phyloP scores from a whole-genome alignment of 2,888 invertebrate genomes.

The Heteromurus nitidus region DNA sequence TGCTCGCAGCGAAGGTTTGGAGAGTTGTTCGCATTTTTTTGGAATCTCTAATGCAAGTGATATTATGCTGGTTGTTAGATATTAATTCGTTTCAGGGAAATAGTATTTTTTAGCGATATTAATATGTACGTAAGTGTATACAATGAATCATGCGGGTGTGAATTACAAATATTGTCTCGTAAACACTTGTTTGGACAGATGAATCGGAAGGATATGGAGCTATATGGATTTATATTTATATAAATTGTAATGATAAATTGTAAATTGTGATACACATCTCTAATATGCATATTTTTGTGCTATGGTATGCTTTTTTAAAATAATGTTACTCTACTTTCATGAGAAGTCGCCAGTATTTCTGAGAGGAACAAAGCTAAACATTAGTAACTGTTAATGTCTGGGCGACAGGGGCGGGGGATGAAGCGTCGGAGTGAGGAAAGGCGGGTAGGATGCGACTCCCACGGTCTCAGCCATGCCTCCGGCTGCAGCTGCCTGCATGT shows the following conservation, averaged over 20 bases:
- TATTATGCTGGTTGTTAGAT: constrained; percentile 9
- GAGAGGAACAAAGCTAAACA: constrained; percentile 47
- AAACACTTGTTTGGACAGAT: constrained; percentile 59
- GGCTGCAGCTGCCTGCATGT: constrained; percentile 66
- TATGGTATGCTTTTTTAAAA: constrained; percentile 28
- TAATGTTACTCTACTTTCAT: constrained; percentile 32
- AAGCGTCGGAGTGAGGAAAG: constrained; percentile 65
- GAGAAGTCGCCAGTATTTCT: constrained; percentile 57
- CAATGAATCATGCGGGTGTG: constrained; percentile 47
- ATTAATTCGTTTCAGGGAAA: constrained; percentile 49
- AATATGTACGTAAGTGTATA: constrained; percentile 7
- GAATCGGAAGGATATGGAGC: constrained; percentile 59
- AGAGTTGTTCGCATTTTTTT: background rate
- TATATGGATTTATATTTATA: constrained; percentile 25
- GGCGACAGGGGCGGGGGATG: constrained; percentile 69
- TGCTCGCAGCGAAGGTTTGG: background rate
- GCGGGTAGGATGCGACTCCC: constrained; percentile 65
- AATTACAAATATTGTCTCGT: constrained; percentile 56
- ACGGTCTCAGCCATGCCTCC: constrained; percentile 68
- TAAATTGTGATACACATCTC: background rate
- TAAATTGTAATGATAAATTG: background rate
- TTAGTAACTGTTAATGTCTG: constrained; percentile 65
- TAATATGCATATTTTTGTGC: background rate
- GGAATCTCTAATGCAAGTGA: background rate
- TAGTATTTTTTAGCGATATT: constrained; percentile 23